A percentile compares a stretch with the other conserved stretches of the same genome.
Conservation (phyloP, 2,888 invertebrate genomes). For the Heliconius hortense region DNA sequence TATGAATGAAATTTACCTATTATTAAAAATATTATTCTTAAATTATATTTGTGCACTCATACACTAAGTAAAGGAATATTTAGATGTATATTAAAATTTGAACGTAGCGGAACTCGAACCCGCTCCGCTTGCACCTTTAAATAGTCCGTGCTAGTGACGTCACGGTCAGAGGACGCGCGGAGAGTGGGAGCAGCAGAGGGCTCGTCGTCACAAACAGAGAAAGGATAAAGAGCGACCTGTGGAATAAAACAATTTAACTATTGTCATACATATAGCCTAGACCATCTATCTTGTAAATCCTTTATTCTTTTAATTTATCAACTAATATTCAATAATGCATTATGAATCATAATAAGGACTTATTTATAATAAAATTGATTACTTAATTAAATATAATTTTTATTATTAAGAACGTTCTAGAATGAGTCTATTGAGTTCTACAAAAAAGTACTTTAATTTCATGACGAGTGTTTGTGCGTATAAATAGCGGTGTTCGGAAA, state of each 20-base stretch:
- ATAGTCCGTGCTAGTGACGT: too few species aligned
- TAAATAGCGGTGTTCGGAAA: slow-evolving; percentile 29
- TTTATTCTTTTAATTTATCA: background rate
- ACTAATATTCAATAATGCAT: background rate
- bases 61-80: background rate
- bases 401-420: background rate
- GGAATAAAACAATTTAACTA: too few species aligned
- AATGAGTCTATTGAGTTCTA: background rate
- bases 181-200: too few species aligned
- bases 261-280: too few species aligned
- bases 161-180: too few species aligned
- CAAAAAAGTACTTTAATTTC: slow-evolving; percentile 8
- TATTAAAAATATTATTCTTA: too few species aligned
- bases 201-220: background rate
- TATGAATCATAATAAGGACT: slow-evolving; percentile 8
- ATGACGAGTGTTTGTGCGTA: slow-evolving; percentile 25
- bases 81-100: background rate
- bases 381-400: slow-evolving; percentile 13
- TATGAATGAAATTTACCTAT: background rate
- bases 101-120: background rate
- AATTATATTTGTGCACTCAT: too few species aligned
- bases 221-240: background rate
- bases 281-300: too few species aligned
- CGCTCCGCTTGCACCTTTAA: background rate
- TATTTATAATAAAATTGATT: slow-evolving; percentile 4